A percentile compares a stretch with the other conserved stretches of the same genome.
phyloP scores from a whole-genome alignment of 2,797 vertebrate genomes.

The Hybognathus amarus region DNA sequence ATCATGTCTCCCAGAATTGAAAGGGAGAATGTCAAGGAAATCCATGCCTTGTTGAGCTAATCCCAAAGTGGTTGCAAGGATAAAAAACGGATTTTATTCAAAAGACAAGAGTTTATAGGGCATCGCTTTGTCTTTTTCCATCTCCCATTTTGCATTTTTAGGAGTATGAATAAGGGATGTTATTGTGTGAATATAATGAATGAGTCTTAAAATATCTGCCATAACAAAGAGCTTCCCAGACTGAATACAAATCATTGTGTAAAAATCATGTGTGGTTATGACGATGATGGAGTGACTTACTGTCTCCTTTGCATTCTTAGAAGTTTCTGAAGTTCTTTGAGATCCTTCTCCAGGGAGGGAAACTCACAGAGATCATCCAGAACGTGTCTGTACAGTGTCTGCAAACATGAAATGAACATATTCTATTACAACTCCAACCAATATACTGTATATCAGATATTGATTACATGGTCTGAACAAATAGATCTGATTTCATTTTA shows the following conservation, averaged over 20 bases:
- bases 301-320: slow-evolving; percentile 91
- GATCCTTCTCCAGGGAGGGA: slow-evolving; percentile 88
- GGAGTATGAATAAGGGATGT: slow-evolving; percentile 48
- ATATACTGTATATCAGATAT: background rate
- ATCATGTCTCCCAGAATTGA: slow-evolving; percentile 5
- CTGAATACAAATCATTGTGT: background rate
- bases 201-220: slow-evolving; percentile 2
- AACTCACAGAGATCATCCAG: slow-evolving; percentile 94
- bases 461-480: background rate
- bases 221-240: slow-evolving; percentile 9
- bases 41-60: slow-evolving; percentile 1
- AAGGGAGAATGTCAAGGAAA: background rate
- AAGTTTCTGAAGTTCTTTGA: slow-evolving; percentile 91
- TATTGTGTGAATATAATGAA: slow-evolving; percentile 3
- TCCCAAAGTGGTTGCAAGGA: slow-evolving; percentile 47
- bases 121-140: slow-evolving; percentile 27
- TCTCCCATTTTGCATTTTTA: slow-evolving; percentile 5
- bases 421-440: background rate
- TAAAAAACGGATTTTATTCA: slow-evolving; percentile 60
- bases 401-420: slow-evolving; percentile 39
- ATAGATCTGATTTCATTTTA: background rate
- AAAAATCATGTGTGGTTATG: background rate
- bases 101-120: slow-evolving; percentile 56
- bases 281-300: slow-evolving; percentile 77
- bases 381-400: slow-evolving; percentile 91